Conservation (phyloP, 2,797 vertebrate species). For the Pseudotriccus pelzelni region DNA sequence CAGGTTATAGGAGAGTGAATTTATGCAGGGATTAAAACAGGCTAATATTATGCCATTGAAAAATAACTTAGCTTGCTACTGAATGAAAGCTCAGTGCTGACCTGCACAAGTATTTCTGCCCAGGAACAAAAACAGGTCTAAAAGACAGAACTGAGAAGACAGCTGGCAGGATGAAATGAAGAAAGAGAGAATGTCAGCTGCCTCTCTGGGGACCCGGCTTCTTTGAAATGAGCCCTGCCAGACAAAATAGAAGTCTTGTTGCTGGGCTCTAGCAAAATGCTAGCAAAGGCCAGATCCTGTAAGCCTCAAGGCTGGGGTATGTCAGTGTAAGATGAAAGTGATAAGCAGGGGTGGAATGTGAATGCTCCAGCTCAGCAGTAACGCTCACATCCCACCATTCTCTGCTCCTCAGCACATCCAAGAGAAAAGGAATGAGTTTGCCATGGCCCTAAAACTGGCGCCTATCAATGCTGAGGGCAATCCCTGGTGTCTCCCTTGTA, state of each 20-base stretch:
- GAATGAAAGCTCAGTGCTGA: slow-evolving; percentile 26
- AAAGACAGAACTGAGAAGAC: slow-evolving; percentile 44
- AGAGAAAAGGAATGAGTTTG: neutral
- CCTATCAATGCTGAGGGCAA: neutral
- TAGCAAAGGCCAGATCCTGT: neutral
- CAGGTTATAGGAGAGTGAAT: neutral
- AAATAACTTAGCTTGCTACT: slow-evolving; percentile 1
- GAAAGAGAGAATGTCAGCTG: slow-evolving; percentile 59
- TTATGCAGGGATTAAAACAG: slow-evolving; percentile 28
- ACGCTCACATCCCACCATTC: neutral
- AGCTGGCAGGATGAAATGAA: slow-evolving; percentile 49
- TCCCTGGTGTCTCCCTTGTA: neutral
- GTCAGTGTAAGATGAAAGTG: neutral
- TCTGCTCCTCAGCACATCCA: neutral
- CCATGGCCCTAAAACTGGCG: neutral
- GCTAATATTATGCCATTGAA: neutral
- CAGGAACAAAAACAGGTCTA: slow-evolving; percentile 39
- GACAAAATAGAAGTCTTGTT: slow-evolving; percentile 23
- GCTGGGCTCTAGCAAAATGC: slow-evolving; percentile 1
- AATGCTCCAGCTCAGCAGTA: neutral
- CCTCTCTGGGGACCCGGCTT: neutral
- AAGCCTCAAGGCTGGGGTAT: neutral
- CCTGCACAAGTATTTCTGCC: slow-evolving; percentile 16
- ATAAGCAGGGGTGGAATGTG: neutral
- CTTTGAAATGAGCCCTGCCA: slow-evolving; percentile 38